A percentile compares a stretch with the other conserved stretches of the same genome.
Evolutionary conservation across 2,888 invertebrate species (phyloP).

Genomic region (Chalcis sispes): DNA sequence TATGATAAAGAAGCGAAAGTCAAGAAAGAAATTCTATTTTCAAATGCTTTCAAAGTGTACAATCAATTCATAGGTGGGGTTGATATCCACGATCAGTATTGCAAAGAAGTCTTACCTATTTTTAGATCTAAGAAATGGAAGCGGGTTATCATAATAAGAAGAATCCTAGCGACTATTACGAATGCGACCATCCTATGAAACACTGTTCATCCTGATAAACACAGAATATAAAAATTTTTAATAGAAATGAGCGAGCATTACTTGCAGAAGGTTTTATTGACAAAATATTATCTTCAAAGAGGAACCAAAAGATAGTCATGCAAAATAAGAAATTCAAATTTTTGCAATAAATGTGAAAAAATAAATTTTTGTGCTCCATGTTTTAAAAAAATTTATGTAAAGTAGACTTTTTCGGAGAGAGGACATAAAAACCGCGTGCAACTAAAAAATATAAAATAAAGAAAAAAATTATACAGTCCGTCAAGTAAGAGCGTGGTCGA

Average conservation of each 20-base stretch:
- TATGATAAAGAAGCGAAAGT: constrained; percentile 16
- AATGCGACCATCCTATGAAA: constrained; percentile 22
- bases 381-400: constrained; percentile 25
- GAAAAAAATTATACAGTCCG: too few species aligned
- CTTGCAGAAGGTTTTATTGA: neutral
- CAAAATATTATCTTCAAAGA: neutral
- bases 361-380: constrained; percentile 19
- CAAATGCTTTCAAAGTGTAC: constrained; percentile 26
- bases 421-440: too few species aligned
- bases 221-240: neutral
- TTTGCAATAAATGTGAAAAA: constrained; percentile 8
- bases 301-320: constrained; percentile 21
- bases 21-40: constrained; percentile 31
- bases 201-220: constrained; percentile 14
- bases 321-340: constrained; percentile 11
- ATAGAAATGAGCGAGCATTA: constrained; percentile 25
- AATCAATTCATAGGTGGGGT: constrained; percentile 39
- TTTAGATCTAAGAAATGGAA: constrained; percentile 30
- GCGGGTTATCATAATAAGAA: constrained; percentile 7
- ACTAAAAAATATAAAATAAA: too few species aligned
- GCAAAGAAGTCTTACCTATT: constrained; percentile 21
- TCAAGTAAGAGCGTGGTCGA: too few species aligned
- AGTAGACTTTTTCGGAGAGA: too few species aligned
- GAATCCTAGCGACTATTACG: constrained; percentile 26
- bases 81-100: constrained; percentile 26